Base-by-base conservation (phyloP, 2,113 vertebrate genomes). In the Grallaria varia region DNA sequence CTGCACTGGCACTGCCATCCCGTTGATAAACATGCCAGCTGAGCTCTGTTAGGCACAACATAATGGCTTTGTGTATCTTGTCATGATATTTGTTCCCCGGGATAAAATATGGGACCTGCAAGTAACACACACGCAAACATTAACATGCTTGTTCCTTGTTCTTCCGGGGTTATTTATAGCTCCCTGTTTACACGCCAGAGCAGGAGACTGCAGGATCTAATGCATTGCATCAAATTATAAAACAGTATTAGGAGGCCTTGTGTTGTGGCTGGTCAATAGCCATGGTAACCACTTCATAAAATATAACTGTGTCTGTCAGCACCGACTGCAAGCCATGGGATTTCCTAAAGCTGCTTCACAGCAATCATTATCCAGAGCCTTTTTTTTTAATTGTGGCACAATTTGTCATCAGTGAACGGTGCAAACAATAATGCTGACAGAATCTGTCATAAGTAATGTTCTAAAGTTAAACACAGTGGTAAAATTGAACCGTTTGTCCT, bases 111-210 rank as follows among this genome's bases (percentile, higher is more conserved):
- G 95, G 88, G 87, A 68, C 94, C 82, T 91, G 90, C 94, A 72
- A 94, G 94, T 33, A 87, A 68, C 96, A 75, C 91, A 49, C 12
- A 84, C 76, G 95, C 97, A 90, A 79, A 94, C 94, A 75, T 90
- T 75, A 92, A 42, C 79, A 14, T 10, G 96, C 96, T 94, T 28
- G 67, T 91, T 90, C 89, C 96, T 87, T 35, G 67, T 69, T 90
- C 84, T 80, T 40, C 86, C 87, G 2, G 1, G 69, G 92, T 97
- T 97, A 97, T 97, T 97, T 97, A 97, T 95, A 92, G 96, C 97
- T 96, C 52, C 84, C 91, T 79, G 90, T 95, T 93, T 92, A 83
- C 92, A 45, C 24, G 5, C 56, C 14, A 79, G n/a, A 56, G 96
- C 93, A 89, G 96, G 93, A 80, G 80, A 27, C 80, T 80, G 85